Evolutionary conservation across 2,888 invertebrate species (phyloP), one percentile per base, ranked within the genome.

Genomic region (Orthosia incerta): DNA sequence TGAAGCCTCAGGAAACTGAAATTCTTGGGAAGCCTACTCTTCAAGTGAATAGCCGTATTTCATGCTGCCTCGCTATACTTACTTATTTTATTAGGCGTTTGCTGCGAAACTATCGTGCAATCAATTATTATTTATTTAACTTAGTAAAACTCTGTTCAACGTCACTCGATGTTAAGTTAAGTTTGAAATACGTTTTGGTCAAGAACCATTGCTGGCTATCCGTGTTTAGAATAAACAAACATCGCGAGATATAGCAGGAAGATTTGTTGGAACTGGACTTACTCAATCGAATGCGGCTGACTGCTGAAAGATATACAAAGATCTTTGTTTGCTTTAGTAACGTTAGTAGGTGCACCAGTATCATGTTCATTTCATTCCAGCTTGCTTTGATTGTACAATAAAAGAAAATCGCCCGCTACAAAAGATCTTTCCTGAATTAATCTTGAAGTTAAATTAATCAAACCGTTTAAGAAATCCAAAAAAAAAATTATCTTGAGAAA

Each of bases 221-320:
- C 80, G 74, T 67, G 83, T 83, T 81, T 85, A 75, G 74, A 77
- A 88, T 91, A 91, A 92, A 93, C 87, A 92, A 91, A 90, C 86
- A 74, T 64, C 16, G 51, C 16, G 53, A 75, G 59, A 61, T 78
- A 57, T 71, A 76, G 46, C 64, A 67, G 72, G 66, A 77, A 79
- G 72, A 75, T 75, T 68, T 65, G 56, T 68, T 73, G 63, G 61
- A 68, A 71, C 84, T 83, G 82, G 79, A 78, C 74, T 76, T 82
- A 82, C 76, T 86, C 84, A 78, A 65, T 59, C 69, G 51, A 64
- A 72, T 66, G 71, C 62, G 59, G 26, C 56, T 51, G 66, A 55
- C 61, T 66, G 18, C 61, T 63, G 73, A 60, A 31, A 50, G 64
- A 71, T 79, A 62, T 66, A 81, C 71, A 83, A 68, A 51, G 79